Base-by-base conservation (phyloP, 2,888 invertebrate genomes). In the Lycia hirtaria region DNA sequence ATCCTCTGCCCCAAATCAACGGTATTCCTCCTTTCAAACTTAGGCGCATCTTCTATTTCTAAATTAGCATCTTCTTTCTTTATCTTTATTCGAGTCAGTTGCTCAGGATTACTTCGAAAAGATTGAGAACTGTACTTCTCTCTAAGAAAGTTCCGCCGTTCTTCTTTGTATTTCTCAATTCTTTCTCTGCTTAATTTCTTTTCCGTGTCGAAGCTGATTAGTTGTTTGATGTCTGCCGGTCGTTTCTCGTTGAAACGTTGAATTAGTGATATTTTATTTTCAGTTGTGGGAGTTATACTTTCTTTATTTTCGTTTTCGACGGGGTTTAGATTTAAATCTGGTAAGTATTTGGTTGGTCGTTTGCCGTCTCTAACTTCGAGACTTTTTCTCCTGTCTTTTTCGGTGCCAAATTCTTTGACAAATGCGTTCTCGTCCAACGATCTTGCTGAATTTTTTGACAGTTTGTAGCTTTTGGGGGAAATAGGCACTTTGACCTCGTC, bases 151-250 rank as follows among this genome's bases (percentile, higher is more conserved):
- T 95, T 95, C 47, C 98, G 92, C n/a, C 97, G 90, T 76, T 98
- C 97, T 77, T 97, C 97, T 86, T 98, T 98, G 80, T 97, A 98
- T 79, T 96, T 96, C 83, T 98, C 97, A 64, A 98, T 68, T 40
- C 97, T 88, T 76, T 97, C 97, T 41, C 97, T 90, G 71, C 96
- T 95, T 17, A 95, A 77, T 59, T 95, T 94, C 52, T 93, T 93
- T 5, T 94, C 88, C 0, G 93, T 85, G 17, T 92, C 92, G 44
- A 87, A 71, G 0, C 73, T 85, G 52, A 91, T 89, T 0, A 89
- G 44, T 4, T 71, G 83, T 38, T 86, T 89, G 0, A 88, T 64
- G 0, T 90, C 87, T 0, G 79, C 68, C 0, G 82, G 78, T 47
- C 78, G 75, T 55, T 81, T 81, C 0, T 83, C 66, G 38, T 87